Conservation (phyloP, 2,797 vertebrate genomes). For the Chiropotes sagulatus region DNA sequence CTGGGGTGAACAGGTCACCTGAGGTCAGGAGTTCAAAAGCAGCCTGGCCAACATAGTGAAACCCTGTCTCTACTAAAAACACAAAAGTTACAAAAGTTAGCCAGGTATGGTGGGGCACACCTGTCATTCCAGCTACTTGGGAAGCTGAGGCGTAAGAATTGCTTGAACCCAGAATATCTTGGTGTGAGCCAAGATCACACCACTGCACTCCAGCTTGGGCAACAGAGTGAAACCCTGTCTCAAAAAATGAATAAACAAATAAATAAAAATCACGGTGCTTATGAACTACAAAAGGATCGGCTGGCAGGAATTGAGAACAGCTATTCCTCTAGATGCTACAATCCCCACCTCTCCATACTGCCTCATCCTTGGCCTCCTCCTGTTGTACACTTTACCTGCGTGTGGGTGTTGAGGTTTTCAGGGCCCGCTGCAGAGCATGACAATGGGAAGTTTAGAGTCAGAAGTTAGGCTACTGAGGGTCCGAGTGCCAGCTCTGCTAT, state of each 20-base stretch:
- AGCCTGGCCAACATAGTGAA: not conserved
- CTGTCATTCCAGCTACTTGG: not conserved
- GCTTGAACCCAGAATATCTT: not conserved
- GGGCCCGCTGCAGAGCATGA: rapidly evolving
- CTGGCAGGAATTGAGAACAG: not conserved
- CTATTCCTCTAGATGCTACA: not conserved
- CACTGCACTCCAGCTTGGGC: not conserved
- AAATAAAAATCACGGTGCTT: too few species aligned
- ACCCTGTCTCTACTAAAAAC: not conserved
- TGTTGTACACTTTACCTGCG: not conserved
- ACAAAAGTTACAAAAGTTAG: not conserved
- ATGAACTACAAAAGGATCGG: too few species aligned
- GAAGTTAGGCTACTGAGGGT: not conserved
- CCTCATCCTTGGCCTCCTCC: not conserved
- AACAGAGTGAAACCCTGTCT: not conserved
- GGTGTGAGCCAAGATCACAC: not conserved
- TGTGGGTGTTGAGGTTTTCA: not conserved
- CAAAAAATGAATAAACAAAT: not conserved
- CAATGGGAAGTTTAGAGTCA: not conserved
- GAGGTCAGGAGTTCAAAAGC: not conserved
- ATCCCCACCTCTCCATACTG: not conserved
- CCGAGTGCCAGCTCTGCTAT: not conserved
- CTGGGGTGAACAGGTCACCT: not conserved
- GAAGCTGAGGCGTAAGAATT: not conserved
- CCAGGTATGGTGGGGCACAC: rapidly evolving